Base-by-base conservation (phyloP, 2,888 invertebrate species). In the Anagyrus pseudococci region DNA sequence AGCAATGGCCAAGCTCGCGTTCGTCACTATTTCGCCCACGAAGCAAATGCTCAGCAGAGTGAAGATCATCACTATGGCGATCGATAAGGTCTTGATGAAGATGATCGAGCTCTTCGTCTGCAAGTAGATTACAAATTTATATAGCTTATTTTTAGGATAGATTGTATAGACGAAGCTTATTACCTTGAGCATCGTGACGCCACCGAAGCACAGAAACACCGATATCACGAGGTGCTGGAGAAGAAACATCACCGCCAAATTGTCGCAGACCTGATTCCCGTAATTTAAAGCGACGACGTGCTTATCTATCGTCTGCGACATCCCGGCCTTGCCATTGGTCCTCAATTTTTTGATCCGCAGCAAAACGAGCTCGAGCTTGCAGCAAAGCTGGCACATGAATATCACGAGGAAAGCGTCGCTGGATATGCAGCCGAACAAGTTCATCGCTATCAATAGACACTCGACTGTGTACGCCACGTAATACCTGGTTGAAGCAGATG, bases 301-400 rank as follows among this genome's bases (percentile, higher is more conserved):
- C n/a, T 43, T 29, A 15, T 44, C 26, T 8, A 58, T 33, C 6
- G 26, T 37, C 1, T 4, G 3, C 8, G 13, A 1, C 1, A 52
- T 10, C 2, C 10, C 20, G 0, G 23, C 7, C 1, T 37, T 19
- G 10, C 8, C 15, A 6, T 25, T 19, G 2, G n/a, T 7, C 2
- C 17, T 13, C 10, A 52, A 37, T 6, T 37, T 2, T 15, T 7
- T 19, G 13, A 58, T 58, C 2, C 23, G 52, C 4, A 17, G n/a
- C 1, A 44, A 4, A 15, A 46, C 17, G 1, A 43, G 33, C 43
- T 58, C 44, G 0, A 58, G 19, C 19, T 52, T 22, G 10, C 29
- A 25, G 37, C 33, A 58, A 3, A 58, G 37, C 33, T 44, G 58
- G 13, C 58, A 58, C 37, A 58, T 33, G 8, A 58, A 50, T 4